A percentile compares a stretch with the other conserved stretches of the same genome.
Evolutionary conservation across 2,797 vertebrate genomes (phyloP).

Genomic region (Ctenopoma multispine): DNA sequence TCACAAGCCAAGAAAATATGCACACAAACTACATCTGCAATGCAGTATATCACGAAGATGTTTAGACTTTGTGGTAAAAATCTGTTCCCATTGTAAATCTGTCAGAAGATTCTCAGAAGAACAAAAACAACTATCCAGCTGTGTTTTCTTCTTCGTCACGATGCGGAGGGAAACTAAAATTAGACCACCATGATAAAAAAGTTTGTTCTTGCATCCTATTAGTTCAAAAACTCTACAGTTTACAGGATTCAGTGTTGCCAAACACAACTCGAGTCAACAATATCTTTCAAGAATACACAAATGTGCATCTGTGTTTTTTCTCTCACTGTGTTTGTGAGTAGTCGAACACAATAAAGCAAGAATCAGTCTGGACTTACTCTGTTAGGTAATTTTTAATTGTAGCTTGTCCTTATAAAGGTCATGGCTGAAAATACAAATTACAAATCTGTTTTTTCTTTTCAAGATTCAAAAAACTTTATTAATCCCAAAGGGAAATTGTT

Average conservation of each 20-base stretch:
- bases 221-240: constrained; percentile 29
- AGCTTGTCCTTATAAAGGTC: neutral
- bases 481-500: no score
- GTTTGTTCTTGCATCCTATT: constrained; percentile 52
- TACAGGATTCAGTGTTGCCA: constrained; percentile 29
- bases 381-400: neutral
- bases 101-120: constrained; percentile 68
- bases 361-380: neutral
- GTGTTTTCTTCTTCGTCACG: constrained; percentile 73
- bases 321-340: constrained; percentile 7
- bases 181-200: constrained; percentile 64
- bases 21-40: neutral
- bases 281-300: constrained; percentile 44
- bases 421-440: neutral
- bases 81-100: constrained; percentile 58
- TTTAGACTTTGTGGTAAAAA: constrained; percentile 33
- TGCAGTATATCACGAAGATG: neutral
- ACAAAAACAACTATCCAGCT: constrained; percentile 80
- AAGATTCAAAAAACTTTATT: no score
- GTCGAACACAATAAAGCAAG: neutral
- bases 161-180: constrained; percentile 73
- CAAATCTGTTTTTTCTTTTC: neutral
- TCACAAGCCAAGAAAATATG: neutral
- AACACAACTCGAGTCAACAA: constrained; percentile 38
- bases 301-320: neutral